Evolutionary conservation across 2,113 vertebrate species (phyloP).

Genomic region (Thalassarche chlororhynchos): DNA sequence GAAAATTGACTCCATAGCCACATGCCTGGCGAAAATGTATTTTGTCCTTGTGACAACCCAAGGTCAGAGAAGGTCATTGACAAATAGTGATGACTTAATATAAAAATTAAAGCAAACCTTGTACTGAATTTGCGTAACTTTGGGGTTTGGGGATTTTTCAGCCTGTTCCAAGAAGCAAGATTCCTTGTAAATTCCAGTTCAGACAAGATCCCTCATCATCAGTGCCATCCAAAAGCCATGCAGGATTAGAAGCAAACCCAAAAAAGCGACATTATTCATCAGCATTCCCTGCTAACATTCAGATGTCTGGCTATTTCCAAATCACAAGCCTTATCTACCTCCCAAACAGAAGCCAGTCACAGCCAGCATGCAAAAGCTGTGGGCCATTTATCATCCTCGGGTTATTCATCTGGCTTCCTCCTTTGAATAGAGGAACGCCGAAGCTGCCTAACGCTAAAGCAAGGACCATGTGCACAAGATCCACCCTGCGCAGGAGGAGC

Average conservation of each 20-base stretch:
- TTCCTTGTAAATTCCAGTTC: not conserved
- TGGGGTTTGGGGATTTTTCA: not conserved
- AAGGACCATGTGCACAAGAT: not conserved
- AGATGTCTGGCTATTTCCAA: not conserved
- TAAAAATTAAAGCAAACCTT: not conserved
- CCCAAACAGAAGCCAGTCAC: not conserved
- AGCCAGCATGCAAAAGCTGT: not conserved
- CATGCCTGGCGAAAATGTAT: not conserved
- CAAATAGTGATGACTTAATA: not conserved
- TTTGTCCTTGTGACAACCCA: not conserved
- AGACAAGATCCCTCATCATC: not conserved
- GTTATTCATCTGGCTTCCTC: not conserved
- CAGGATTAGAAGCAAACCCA: not conserved
- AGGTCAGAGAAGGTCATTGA: not conserved
- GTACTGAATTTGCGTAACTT: not conserved
- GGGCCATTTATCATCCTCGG: not conserved
- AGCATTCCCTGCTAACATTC: not conserved
- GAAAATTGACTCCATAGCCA: constrained; percentile 5
- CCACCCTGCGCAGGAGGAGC: not conserved
- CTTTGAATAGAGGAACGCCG: accelerated
- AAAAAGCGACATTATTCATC: accelerated
- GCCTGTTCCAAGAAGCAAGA: not conserved
- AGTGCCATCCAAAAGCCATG: not conserved
- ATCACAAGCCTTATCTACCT: not conserved
- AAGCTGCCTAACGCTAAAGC: accelerated